Evolutionary conservation across 2,888 invertebrate species (phyloP).

Genomic region (Hofmannophila pseudospretella): DNA sequence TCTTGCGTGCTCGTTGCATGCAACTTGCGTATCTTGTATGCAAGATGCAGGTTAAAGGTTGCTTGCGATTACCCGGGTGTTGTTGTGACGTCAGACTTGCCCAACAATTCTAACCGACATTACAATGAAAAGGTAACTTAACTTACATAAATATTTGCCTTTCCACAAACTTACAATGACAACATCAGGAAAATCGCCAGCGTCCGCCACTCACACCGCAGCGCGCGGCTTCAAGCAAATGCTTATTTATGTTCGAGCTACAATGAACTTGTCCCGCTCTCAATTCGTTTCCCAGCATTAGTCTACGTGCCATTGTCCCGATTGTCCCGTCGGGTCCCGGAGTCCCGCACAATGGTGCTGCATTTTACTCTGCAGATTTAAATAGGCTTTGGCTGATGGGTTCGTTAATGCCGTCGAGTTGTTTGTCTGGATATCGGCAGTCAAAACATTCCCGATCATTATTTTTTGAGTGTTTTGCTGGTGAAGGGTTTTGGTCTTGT

Average conservation of each 20-base stretch:
- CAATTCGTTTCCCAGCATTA: conserved; percentile 68
- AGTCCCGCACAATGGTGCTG: conserved; percentile 34
- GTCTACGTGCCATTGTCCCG: conserved; percentile 47
- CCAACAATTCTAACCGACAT: no score
- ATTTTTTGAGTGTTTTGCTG: background rate
- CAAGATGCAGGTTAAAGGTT: no score
- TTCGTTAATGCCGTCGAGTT: conserved; percentile 37
- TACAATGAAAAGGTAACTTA: no score
- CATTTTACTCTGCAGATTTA: conserved; percentile 47
- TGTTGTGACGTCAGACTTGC: no score
- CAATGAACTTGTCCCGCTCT: conserved; percentile 63
- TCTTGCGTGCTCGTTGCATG: no score
- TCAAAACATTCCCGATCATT: conserved; percentile 7
- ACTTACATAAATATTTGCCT: no score
- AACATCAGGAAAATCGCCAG: no score
- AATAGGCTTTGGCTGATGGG: conserved; percentile 43
- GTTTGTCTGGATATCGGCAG: conserved; percentile 15
- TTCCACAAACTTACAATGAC: no score
- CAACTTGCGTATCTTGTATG: no score
- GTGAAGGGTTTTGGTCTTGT: background rate
- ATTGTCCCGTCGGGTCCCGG: conserved; percentile 28
- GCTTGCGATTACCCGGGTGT: no score
- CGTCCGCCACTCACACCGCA: conserved; percentile 26
- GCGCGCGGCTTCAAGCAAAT: conserved; percentile 46
- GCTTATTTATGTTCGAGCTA: conserved; percentile 68